Base-by-base conservation (phyloP, 2,888 invertebrate genomes). In the Polymixis flavicincta region DNA sequence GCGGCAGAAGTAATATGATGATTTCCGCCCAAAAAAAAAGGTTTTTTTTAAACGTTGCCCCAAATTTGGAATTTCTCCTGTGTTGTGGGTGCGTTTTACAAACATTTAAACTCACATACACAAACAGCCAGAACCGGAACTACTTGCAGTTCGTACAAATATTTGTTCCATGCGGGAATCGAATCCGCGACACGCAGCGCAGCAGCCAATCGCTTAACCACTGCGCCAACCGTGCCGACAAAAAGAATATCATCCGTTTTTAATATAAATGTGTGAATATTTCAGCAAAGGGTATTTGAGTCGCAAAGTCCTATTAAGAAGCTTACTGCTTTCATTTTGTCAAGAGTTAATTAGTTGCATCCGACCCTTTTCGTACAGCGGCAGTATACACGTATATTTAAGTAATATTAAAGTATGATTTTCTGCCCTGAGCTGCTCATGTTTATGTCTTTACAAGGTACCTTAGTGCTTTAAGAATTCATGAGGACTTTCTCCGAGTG, bases 281-380 rank as follows among this genome's bases (percentile, higher is more conserved):
- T 69, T 59, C 76, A 63, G 69, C 52, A 67, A 67, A 75, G 50
- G 66, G 81, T 54, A 80, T 84, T 69, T 55, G 32, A 68, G 57
- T 66, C 48, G 45, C 71, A 59, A 80, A 84, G 84, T 68, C 71
- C 70, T 55, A 71, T 71, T 82, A 82, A 65, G 81, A 63, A 83
- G 82, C 82, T 83, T 84, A 81, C 68, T 66, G 85, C 67, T 84
- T 84, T 50, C 64, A 84, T 84, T 84, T 76, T 70, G 72, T 71
- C 48, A 60, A 71, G 63, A 72, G 70, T 81, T 83, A 83, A 83
- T 83, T 83, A 84, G 72, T 72, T 76, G 70, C 85, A 85, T 82
- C 66, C 67, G 82, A 82, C 77, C 69, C 63, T 82, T 85, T 85
- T 85, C 71, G 69, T 55, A 63, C 57, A 45, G 65, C 14, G 57